Evolutionary conservation across 2,797 vertebrate species (phyloP), one percentile per base, ranked within the genome.

Genomic region (Notolabrus celidotus): DNA sequence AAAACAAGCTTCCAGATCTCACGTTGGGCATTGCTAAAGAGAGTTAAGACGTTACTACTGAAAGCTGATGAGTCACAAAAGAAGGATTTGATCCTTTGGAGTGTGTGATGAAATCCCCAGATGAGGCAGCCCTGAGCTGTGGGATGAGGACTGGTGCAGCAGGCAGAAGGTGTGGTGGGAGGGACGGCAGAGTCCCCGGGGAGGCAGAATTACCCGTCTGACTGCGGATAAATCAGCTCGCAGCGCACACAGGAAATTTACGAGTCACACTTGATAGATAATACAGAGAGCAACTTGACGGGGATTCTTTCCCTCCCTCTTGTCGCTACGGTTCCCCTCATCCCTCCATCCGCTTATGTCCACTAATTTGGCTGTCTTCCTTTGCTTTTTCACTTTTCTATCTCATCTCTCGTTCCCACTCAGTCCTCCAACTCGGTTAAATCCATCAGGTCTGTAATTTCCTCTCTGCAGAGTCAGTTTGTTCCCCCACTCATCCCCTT

Each of bases 221-320:
- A 86, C 68, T 84, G 80, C 71, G 76, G 77, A 89, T 88, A 89
- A 90, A 92, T 92, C 88, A 86, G 78, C 82, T 75, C 31, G 39
- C 66, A 70, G 71, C 42, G 31, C 34, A 41, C 71, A 67, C 67
- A 85, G 86, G 82, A 90, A 87, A 88, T 92, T 75, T 88, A 90
- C 66, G 25, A 84, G 87, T 90, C 86, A 85, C 71, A 86, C 80
- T 86, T 90, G 88, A 89, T 86, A 88, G 86, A 92, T 92, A 92
- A 91, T 86, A 89, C 74, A 84, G 76, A 86, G 73, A 52, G 70
- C 41, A 20, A 57, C 51, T 73, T 59, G 0, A 50, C 27, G 9
- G 58, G 62, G 71, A 68, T 27, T 19, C 67, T 57, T 10, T 1
- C 60, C 64, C 57, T 45, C 41, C 46, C 75, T 34, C 25, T 39